These are phyloP conservation scores for Paracanthobrama guichenoti DNA, from an alignment of 2,113 vertebrate species.

Conservation along the genomic window DNA sequence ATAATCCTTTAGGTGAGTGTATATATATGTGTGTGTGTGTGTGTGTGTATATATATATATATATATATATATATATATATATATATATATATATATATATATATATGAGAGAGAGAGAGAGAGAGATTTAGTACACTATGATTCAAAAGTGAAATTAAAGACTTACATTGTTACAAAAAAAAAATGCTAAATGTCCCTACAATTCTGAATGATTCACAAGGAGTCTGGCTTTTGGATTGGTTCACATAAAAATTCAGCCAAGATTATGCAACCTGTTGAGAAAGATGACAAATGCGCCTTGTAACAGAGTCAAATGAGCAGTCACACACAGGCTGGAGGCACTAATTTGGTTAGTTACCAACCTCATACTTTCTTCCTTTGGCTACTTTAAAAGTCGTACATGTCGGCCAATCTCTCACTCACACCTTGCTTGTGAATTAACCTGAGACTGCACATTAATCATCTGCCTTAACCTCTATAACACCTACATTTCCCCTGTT, in stretches of 20 bases:
- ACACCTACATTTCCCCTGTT: constrained; percentile 43
- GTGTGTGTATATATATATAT: no score
- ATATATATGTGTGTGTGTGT: no score
- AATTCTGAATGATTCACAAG: not conserved
- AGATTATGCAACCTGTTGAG: constrained; percentile 15
- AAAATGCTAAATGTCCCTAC: no score
- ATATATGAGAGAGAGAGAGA: no score
- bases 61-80: no score
- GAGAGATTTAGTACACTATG: no score
- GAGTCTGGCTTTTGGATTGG: constrained; percentile 24
- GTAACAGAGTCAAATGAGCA: not conserved
- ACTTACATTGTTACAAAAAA: no score
- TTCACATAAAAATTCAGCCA: constrained; percentile 19
- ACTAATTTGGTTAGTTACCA: not conserved
- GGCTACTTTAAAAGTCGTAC: constrained; percentile 30
- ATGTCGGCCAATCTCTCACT: constrained; percentile 59
- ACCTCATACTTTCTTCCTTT: constrained; percentile 43
- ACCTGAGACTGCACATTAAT: constrained; percentile 50
- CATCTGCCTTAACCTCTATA: constrained; percentile 36
- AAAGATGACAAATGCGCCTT: constrained; percentile 8
- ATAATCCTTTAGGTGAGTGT: no score
- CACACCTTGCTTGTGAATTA: constrained; percentile 52
- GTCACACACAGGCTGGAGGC: not conserved
- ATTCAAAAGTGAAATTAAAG: no score
- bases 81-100: no score